Evolutionary conservation across 2,888 invertebrate species (phyloP).

Genomic region (Tinea semifulvella): DNA sequence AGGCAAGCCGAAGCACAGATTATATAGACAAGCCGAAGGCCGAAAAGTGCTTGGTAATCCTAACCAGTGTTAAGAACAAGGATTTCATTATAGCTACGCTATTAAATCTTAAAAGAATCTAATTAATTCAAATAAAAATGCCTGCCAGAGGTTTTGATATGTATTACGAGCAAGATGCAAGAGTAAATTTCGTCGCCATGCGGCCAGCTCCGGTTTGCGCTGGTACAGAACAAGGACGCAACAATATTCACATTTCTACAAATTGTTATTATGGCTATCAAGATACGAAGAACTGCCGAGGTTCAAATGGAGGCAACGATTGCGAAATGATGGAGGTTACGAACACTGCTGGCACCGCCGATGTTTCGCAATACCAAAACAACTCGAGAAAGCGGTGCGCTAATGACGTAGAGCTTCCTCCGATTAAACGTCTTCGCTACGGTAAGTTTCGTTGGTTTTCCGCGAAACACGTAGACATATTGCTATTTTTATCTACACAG

Average conservation of each 20-base stretch:
- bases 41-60: too few species aligned
- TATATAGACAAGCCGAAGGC: too few species aligned
- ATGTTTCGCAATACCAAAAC: conserved; percentile 25
- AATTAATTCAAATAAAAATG: too few species aligned
- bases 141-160: conserved; percentile 45
- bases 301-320: conserved; percentile 29
- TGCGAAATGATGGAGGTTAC: conserved; percentile 50
- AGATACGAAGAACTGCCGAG: conserved; percentile 33
- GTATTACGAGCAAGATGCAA: conserved; percentile 47
- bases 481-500: neutral
- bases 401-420: conserved; percentile 39
- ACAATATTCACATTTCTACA: conserved; percentile 55
- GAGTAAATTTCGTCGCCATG: conserved; percentile 56
- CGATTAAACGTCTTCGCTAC: conserved; percentile 50
- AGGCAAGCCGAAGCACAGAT: too few species aligned
- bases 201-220: conserved; percentile 50
- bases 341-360: conserved; percentile 23
- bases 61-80: too few species aligned
- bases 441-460: conserved; percentile 38
- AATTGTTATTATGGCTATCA: conserved; percentile 65
- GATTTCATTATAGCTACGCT: too few species aligned
- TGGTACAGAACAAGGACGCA: conserved; percentile 46
- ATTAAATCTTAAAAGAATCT: too few species aligned
- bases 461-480: neutral
- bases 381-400: conserved; percentile 50